Percentiles rank a stretch among this genome's conserved stretches.
These are phyloP conservation scores for Cyanoderma ruficeps DNA, from an alignment of 2,113 vertebrate species.

Conservation along the genomic window DNA sequence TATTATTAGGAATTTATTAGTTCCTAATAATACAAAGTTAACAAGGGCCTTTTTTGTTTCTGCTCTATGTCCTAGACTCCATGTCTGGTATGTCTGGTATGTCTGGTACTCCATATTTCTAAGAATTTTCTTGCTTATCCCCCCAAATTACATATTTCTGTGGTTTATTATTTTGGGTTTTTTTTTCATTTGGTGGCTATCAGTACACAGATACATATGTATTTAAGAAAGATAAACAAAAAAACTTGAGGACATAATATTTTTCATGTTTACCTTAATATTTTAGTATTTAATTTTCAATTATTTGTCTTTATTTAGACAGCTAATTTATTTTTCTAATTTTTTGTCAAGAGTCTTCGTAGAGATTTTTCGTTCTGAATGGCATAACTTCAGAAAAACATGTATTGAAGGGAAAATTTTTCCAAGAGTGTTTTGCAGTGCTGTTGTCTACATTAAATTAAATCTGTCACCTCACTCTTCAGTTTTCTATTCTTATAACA, in stretches of 20 bases:
- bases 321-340: neutral
- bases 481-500: neutral
- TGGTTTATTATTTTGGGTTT: neutral
- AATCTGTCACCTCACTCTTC: neutral
- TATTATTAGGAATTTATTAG: neutral
- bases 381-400: neutral
- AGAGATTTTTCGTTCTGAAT: neutral
- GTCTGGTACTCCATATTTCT: neutral
- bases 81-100: no score
- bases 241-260: neutral
- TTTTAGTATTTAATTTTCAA: neutral
- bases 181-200: neutral
- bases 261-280: neutral
- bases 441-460: neutral
- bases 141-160: accelerated
- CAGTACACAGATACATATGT: neutral
- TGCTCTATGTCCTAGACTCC: neutral
- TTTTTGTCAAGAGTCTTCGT: neutral
- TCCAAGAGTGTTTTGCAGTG: neutral
- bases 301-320: neutral
- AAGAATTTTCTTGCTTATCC: neutral
- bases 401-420: neutral
- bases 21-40: neutral
- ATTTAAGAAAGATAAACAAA: neutral
- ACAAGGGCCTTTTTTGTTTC: neutral